A percentile compares a stretch with the other conserved stretches of the same genome.
phyloP scores from a whole-genome alignment of 2,113 vertebrate genomes.

The Cyanocitta stelleri region DNA sequence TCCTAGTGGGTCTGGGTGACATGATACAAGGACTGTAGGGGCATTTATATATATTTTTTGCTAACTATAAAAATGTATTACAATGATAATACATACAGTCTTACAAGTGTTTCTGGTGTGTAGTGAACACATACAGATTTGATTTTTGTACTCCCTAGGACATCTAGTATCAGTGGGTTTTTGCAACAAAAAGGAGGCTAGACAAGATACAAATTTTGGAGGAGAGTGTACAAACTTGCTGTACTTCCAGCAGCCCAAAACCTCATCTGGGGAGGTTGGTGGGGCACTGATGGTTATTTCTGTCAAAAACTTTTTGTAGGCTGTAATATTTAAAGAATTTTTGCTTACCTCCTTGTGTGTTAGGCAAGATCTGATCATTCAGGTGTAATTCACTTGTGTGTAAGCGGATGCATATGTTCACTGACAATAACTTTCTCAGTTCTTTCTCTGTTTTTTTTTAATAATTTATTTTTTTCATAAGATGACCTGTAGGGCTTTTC shows the following conservation, averaged over 20 bases:
- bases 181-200: neutral
- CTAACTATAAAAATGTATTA: neutral
- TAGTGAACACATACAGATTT: neutral
- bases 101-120: neutral
- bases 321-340: neutral
- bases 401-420: neutral
- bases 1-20: neutral
- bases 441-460: neutral
- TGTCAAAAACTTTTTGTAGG: neutral
- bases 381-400: neutral
- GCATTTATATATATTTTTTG: neutral
- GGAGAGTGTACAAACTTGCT: neutral
- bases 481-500: neutral
- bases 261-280: neutral
- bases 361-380: neutral
- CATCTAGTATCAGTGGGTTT: accelerated
- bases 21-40: neutral
- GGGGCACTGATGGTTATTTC: neutral
- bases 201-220: neutral
- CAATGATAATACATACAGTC: neutral
- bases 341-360: neutral
- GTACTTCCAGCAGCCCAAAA: neutral
- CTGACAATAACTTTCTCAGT: neutral
- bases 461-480: neutral
- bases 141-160: neutral